phyloP scores from a whole-genome alignment of 2,113 vertebrate genomes.

The Toxostoma redivivum region DNA sequence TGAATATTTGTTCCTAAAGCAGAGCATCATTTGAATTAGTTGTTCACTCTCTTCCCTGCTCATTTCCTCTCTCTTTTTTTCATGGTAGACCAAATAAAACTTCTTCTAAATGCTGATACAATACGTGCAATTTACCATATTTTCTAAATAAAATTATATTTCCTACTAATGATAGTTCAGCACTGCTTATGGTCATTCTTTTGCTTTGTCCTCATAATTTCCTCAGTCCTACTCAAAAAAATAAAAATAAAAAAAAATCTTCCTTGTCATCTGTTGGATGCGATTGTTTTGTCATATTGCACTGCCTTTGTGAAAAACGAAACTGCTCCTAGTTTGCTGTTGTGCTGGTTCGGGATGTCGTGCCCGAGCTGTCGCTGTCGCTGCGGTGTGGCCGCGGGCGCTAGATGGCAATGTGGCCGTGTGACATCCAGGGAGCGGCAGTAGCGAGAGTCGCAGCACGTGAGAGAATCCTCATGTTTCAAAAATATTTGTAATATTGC shows the following conservation, averaged over 20 bases:
- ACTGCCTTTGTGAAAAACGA: neutral
- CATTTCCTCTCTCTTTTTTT: neutral
- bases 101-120: neutral
- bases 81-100: rapidly evolving
- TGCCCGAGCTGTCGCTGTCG: neutral
- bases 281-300: neutral
- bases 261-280: neutral
- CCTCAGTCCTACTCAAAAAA: neutral
- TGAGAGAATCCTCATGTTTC: neutral
- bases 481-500: slow-evolving; percentile 39
- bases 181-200: neutral
- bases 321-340: neutral
- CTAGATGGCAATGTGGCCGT: slow-evolving; percentile 59
- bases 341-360: neutral
- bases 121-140: neutral
- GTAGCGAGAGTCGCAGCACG: neutral
- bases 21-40: neutral
- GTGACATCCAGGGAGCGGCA: neutral
- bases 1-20: neutral
- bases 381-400: neutral
- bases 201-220: neutral
- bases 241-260: neutral
- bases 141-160: neutral
- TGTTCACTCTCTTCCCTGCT: neutral
- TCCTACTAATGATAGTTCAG: neutral